A percentile compares a stretch with the other conserved stretches of the same genome.
These are phyloP conservation scores for Caenorhabditis sp. DNA, from an alignment of 2,888 invertebrate genomes.

Conservation along the genomic window DNA sequence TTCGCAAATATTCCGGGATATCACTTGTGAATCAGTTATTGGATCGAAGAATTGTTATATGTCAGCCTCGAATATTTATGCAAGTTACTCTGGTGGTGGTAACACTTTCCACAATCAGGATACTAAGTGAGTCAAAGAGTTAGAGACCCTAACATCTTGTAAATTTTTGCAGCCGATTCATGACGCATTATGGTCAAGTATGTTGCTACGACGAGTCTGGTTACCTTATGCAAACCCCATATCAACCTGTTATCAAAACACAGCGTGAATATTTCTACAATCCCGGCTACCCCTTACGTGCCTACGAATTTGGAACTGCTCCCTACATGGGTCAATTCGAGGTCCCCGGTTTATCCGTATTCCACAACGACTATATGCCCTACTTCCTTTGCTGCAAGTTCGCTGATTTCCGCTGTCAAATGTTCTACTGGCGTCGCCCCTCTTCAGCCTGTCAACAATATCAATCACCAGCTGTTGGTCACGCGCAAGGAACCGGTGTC, in stretches of 20 bases:
- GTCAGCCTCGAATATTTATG: conserved; percentile 68
- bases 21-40: conserved; percentile 82
- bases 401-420: conserved; percentile 92
- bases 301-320: conserved; percentile 84
- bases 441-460: conserved; percentile 90
- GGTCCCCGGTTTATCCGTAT: conserved; percentile 91
- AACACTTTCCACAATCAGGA: conserved; percentile 45
- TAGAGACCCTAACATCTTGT: not conserved
- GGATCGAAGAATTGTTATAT: conserved; percentile 85
- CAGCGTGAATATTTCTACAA: conserved; percentile 60
- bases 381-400: conserved; percentile 93
- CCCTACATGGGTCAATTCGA: conserved; percentile 95
- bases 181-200: conserved; percentile 81
- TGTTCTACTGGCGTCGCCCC: conserved; percentile 86
- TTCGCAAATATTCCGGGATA: conserved; percentile 69
- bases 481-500: conserved; percentile 91
- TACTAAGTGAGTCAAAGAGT: conserved; percentile 34
- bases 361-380: conserved; percentile 93
- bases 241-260: conserved; percentile 78
- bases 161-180: conserved; percentile 57
- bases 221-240: conserved; percentile 90
- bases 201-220: conserved; percentile 95
- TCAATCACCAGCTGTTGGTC: conserved; percentile 73
- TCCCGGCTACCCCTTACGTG: conserved; percentile 70
- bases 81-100: conserved; percentile 60